Percentiles rank a stretch among this genome's conserved stretches.
Conservation (phyloP, 2,797 vertebrate genomes). For the Triplophysa bombifrons region DNA sequence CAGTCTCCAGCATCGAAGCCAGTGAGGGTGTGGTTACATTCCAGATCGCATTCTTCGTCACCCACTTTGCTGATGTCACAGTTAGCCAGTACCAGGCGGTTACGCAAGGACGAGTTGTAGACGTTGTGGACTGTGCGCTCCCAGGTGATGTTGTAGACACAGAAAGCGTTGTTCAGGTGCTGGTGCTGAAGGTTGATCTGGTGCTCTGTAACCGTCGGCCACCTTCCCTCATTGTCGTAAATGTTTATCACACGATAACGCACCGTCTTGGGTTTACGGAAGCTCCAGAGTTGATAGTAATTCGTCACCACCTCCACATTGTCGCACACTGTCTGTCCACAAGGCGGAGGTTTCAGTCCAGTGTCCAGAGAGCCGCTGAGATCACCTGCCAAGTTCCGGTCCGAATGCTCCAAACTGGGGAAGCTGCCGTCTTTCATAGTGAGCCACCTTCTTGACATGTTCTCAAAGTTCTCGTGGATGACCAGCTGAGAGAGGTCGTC, state of each 20-base stretch:
- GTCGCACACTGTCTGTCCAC: conserved; percentile 95
- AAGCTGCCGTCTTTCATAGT: conserved; percentile 82
- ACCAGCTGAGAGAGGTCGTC: conserved; percentile 88
- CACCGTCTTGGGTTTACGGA: conserved; percentile 88
- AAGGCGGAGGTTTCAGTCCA: conserved; percentile 86
- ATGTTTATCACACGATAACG: conserved; percentile 93
- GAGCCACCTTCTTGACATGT: conserved; percentile 86
- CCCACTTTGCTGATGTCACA: conserved; percentile 96
- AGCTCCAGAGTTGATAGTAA: conserved; percentile 88
- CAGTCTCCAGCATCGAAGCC: conserved; percentile 94
- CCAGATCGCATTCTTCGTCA: conserved; percentile 87
- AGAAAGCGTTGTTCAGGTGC: conserved; percentile 90
- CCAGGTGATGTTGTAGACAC: conserved; percentile 95
- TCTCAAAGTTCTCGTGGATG: conserved; percentile 91
- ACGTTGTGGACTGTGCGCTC: conserved; percentile 90
- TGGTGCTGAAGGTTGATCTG: conserved; percentile 96
- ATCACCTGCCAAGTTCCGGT: conserved; percentile 71
- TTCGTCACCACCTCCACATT: conserved; percentile 88
- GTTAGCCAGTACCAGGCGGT: conserved; percentile 91
- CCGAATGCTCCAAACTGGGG: conserved; percentile 74
- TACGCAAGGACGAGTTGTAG: conserved; percentile 89
- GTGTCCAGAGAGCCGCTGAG: conserved; percentile 84
- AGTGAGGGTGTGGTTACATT: conserved; percentile 94
- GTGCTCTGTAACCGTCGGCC: conserved; percentile 88
- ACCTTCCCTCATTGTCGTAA: conserved; percentile 79